Conservation (phyloP, 2,797 vertebrate species). For the Pipistrellus pipistrellus region DNA sequence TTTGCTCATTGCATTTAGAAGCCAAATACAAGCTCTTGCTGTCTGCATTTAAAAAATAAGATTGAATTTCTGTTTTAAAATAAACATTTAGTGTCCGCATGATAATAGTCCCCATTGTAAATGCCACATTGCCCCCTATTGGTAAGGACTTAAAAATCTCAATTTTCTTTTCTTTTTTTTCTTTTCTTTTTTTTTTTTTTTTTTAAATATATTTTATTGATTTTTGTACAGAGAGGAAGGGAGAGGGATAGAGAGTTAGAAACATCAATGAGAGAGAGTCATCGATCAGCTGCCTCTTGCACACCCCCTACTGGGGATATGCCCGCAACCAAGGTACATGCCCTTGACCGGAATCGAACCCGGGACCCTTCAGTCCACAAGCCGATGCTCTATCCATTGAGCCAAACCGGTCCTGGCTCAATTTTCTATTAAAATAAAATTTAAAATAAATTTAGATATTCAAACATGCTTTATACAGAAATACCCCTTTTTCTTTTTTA, state of each 20-base stretch:
- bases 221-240: too few relatives aligned
- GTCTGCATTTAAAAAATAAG: neutral
- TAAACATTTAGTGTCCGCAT: neutral
- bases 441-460: neutral
- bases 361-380: too few relatives aligned
- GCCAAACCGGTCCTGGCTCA: neutral
- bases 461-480: neutral
- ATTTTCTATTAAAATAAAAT: conserved; percentile 14
- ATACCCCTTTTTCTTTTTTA: neutral
- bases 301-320: too few relatives aligned
- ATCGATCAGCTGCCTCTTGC: too few relatives aligned
- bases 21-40: neutral
- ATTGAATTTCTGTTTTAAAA: conserved; percentile 41
- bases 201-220: too few relatives aligned
- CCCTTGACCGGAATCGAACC: too few relatives aligned
- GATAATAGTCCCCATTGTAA: conserved; percentile 58
- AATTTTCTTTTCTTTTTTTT: neutral
- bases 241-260: too few relatives aligned
- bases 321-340: too few relatives aligned
- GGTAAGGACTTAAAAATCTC: conserved; percentile 68
- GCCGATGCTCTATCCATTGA: too few relatives aligned
- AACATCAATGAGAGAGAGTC: too few relatives aligned
- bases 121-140: conserved; percentile 81
- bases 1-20: neutral
- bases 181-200: too few relatives aligned